These are phyloP conservation scores for Sebastes iracundus DNA, from an alignment of 2,797 vertebrate species.

Conservation along the genomic window DNA sequence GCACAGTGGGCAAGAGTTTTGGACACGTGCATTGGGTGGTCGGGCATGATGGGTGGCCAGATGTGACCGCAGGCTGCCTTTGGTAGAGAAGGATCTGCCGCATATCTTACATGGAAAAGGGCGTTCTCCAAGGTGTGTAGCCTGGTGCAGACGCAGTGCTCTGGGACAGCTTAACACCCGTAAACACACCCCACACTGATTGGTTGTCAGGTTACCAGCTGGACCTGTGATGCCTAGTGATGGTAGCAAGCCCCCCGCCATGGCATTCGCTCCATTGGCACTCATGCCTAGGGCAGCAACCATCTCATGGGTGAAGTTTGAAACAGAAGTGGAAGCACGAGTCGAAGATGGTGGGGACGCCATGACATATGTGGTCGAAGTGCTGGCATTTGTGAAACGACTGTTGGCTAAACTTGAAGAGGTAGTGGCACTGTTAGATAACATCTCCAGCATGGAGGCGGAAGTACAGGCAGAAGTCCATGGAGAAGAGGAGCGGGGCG, in stretches of 20 bases:
- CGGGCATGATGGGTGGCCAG: constrained; percentile 90
- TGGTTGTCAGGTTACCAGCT: constrained; percentile 76
- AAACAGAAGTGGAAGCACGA: constrained; percentile 70
- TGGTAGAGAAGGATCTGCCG: constrained; percentile 91
- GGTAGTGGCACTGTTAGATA: constrained; percentile 57
- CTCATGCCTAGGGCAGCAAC: constrained; percentile 79
- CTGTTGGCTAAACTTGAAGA: constrained; percentile 60
- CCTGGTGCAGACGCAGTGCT: constrained; percentile 90
- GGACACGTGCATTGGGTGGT: constrained; percentile 85
- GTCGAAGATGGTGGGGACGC: constrained; percentile 75
- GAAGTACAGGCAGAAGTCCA: constrained; percentile 71
- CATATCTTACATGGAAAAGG: constrained; percentile 94
- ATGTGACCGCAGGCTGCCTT: constrained; percentile 91
- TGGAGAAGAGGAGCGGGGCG: constrained; percentile 63
- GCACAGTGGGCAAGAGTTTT: constrained; percentile 92
- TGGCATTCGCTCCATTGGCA: constrained; percentile 58
- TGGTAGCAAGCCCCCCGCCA: constrained; percentile 67
- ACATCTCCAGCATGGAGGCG: constrained; percentile 68
- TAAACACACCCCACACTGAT: constrained; percentile 92
- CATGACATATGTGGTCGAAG: constrained; percentile 78
- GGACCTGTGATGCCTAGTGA: constrained; percentile 67
- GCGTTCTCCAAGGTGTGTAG: constrained; percentile 91
- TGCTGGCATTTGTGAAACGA: constrained; percentile 75
- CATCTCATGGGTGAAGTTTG: constrained; percentile 81
- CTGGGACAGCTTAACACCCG: constrained; percentile 91